A percentile compares a stretch with the other conserved stretches of the same genome.
Evolutionary conservation across 1,140 invertebrate species (phyloP).

Genomic region (Leptinotarsa undecemlineata): DNA sequence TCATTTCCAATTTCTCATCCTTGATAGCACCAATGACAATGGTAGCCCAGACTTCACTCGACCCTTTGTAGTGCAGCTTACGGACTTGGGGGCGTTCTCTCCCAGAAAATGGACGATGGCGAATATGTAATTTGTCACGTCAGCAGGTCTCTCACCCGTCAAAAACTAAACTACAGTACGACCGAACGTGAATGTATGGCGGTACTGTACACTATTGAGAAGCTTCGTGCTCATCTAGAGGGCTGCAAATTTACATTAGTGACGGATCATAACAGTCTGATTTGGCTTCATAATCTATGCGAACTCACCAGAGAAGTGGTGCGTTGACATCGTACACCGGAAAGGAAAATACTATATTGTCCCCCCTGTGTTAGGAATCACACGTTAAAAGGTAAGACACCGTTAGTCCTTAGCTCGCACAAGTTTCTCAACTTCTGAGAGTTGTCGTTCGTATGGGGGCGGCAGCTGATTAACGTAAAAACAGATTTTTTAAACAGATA

Average conservation of each 20-base stretch:
- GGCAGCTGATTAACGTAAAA: too few relatives aligned
- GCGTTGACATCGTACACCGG: conserved; percentile 50
- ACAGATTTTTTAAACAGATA: too few relatives aligned
- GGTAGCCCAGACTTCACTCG: not conserved
- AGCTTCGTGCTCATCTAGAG: conserved; percentile 7
- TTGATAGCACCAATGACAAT: conserved; percentile 33
- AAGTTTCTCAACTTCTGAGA: too few relatives aligned
- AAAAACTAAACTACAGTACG: conserved; percentile 55
- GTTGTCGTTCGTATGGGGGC: too few relatives aligned
- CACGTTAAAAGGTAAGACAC: too few relatives aligned
- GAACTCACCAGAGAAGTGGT: too few relatives aligned
- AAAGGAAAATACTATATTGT: conserved; percentile 41
- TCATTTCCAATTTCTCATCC: conserved; percentile 51
- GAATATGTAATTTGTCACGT: conserved; percentile 41
- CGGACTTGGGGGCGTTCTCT: conserved; percentile 12
- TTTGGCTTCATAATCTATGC: too few relatives aligned
- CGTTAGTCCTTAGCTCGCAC: too few relatives aligned
- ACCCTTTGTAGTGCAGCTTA: not conserved
- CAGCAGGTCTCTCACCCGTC: conserved; percentile 48
- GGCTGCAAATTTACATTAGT: too few relatives aligned
- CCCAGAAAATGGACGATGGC: conserved; percentile 38
- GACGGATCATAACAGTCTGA: conserved; percentile 52
- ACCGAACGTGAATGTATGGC: conserved; percentile 56
- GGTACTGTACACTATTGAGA: not conserved
- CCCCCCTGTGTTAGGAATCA: conserved; percentile 41